Evolutionary conservation across 2,797 vertebrate species (phyloP).

Genomic region (Artibeus lituratus): DNA sequence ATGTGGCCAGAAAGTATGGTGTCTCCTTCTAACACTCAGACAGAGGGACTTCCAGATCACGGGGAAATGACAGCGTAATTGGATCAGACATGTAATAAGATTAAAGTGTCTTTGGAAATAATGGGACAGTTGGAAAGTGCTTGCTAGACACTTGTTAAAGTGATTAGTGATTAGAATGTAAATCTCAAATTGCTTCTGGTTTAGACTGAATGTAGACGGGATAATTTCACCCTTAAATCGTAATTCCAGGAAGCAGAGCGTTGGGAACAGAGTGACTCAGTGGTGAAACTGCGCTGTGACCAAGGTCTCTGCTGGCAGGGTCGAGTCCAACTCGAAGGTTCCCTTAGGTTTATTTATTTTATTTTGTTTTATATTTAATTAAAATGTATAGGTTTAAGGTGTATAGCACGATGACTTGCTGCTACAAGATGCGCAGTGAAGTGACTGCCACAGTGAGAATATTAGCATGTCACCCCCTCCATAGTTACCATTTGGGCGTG

Average conservation of each 20-base stretch:
- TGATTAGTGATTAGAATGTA: slow-evolving; percentile 24
- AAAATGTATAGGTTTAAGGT: neutral
- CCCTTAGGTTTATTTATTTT: neutral
- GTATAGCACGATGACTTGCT: neutral
- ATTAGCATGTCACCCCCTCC: neutral
- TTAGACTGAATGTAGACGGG: neutral
- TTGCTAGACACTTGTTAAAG: neutral
- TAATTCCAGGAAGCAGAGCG: neutral
- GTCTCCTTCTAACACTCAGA: neutral
- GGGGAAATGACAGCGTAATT: neutral
- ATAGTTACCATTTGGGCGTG: neutral
- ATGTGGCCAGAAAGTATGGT: neutral
- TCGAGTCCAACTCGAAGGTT: neutral
- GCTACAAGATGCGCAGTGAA: neutral
- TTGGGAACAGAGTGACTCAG: neutral
- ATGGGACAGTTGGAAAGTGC: neutral
- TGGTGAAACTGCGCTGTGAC: neutral
- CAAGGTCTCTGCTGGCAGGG: neutral
- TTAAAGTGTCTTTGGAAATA: slow-evolving; percentile 19
- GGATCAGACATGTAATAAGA: neutral
- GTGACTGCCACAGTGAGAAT: no score
- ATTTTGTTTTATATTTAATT: neutral
- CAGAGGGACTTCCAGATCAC: neutral
- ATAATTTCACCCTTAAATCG: neutral
- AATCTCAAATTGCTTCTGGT: neutral